phyloP scores from a whole-genome alignment of 2,888 invertebrate species.

The Xiphydria camelus region DNA sequence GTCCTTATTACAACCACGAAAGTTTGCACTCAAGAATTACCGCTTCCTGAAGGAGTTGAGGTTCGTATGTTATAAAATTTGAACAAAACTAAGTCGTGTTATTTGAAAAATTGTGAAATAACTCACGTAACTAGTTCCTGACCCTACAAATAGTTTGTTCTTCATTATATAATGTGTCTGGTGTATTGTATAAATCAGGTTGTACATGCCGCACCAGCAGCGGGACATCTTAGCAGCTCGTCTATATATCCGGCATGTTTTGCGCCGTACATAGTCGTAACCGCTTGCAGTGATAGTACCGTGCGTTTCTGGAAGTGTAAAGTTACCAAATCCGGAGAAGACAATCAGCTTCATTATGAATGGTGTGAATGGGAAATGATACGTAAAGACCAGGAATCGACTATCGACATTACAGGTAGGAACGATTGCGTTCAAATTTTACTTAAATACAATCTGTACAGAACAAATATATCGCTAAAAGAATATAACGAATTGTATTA shows the following conservation, averaged over 20 bases:
- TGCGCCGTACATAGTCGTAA: slow-evolving; percentile 94
- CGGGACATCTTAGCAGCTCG: slow-evolving; percentile 95
- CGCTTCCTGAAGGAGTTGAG: slow-evolving; percentile 87
- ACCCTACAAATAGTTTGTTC: no score
- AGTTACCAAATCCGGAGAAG: slow-evolving; percentile 62
- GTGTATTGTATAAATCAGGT: no score
- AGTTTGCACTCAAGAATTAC: slow-evolving; percentile 88
- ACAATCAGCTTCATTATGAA: slow-evolving; percentile 63
- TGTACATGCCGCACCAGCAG: slow-evolving; percentile 91
- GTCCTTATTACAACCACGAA: slow-evolving; percentile 87
- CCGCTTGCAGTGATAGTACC: slow-evolving; percentile 93
- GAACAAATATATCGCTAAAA: not conserved
- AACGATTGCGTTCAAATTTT: no score
- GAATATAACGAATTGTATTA: no score
- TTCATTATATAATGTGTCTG: no score
- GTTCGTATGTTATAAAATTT: slow-evolving; percentile 20
- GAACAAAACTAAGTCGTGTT: not conserved
- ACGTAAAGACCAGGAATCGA: slow-evolving; percentile 68
- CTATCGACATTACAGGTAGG: slow-evolving; percentile 75
- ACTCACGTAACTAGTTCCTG: no score
- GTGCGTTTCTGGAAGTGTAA: slow-evolving; percentile 87
- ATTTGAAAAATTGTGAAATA: not conserved
- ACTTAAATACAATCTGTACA: no score
- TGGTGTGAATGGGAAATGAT: slow-evolving; percentile 93
- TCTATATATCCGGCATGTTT: slow-evolving; percentile 99